These are phyloP conservation scores for Nemurella pictetii DNA, from an alignment of 2,888 invertebrate genomes.

Conservation along the genomic window DNA sequence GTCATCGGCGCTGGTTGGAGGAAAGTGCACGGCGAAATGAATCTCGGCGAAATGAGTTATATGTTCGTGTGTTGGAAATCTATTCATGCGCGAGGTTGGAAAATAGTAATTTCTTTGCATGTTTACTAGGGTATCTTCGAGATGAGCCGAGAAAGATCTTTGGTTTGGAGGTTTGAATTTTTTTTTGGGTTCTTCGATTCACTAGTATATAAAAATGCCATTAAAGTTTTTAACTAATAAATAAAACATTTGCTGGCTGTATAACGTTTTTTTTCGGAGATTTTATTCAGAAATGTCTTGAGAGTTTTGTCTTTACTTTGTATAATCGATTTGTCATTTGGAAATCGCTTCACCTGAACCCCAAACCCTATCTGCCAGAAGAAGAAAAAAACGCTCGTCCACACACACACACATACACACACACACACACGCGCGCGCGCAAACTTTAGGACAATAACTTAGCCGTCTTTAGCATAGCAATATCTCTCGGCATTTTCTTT, in stretches of 20 bases:
- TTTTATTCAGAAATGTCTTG: slow-evolving; percentile 6
- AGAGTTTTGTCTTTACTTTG: slow-evolving; percentile 14
- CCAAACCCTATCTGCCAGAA: no score
- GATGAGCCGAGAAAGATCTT: neutral
- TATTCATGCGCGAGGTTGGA: neutral
- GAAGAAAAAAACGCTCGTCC: no score
- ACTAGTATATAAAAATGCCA: neutral
- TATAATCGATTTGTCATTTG: slow-evolving; percentile 30
- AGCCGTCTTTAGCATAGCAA: slow-evolving; percentile 18
- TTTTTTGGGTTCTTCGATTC: neutral
- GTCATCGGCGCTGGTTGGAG: no score
- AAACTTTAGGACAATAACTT: slow-evolving; percentile 30
- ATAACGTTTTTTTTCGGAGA: neutral
- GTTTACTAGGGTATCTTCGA: neutral
- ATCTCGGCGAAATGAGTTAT: neutral
- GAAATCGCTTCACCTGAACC: slow-evolving; percentile 26
- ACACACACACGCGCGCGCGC: neutral
- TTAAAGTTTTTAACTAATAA: slow-evolving; percentile 5
- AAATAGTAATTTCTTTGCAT: neutral
- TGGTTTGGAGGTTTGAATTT: neutral
- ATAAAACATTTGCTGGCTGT: slow-evolving; percentile 26
- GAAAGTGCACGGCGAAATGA: neutral
- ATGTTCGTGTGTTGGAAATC: neutral
- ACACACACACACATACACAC: neutral
- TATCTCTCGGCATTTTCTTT: slow-evolving; percentile 1